A percentile compares a stretch with the other conserved stretches of the same genome.
Evolutionary conservation across 2,797 vertebrate species (phyloP).

Genomic region (Apogon hyalosoma): DNA sequence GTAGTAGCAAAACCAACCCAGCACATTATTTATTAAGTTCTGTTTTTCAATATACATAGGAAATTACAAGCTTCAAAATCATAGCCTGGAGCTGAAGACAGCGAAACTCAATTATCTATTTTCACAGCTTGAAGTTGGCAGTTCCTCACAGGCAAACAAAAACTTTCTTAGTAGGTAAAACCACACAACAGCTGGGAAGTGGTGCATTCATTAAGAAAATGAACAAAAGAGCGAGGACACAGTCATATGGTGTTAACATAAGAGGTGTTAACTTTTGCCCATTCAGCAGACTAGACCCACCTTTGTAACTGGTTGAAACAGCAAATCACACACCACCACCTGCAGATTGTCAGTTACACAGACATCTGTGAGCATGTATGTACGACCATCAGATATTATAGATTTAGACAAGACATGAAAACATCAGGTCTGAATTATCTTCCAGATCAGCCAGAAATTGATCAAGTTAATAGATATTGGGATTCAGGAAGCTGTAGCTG

Average conservation of each 20-base stretch:
- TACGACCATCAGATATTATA: too few relatives aligned
- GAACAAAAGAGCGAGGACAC: neutral
- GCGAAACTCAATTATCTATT: slow-evolving; percentile 3
- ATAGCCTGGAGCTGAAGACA: slow-evolving; percentile 4
- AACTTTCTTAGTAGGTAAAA: slow-evolving; percentile 8
- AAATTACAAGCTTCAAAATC: slow-evolving; percentile 28
- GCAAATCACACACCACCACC: slow-evolving; percentile 27
- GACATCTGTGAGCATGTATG: neutral
- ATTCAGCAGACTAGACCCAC: slow-evolving; percentile 41
- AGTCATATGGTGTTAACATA: slow-evolving; percentile 13
- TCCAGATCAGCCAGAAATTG: too few relatives aligned
- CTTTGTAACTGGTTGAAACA: slow-evolving; percentile 53
- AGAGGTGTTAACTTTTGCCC: slow-evolving; percentile 15
- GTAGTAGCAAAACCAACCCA: slow-evolving; percentile 4
- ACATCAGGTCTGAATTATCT: too few relatives aligned
- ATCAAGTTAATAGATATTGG: too few relatives aligned
- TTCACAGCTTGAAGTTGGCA: slow-evolving; percentile 28
- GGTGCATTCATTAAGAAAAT: slow-evolving; percentile 3
- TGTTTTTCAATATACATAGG: slow-evolving; percentile 1
- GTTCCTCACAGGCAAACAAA: neutral
- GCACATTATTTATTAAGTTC: neutral
- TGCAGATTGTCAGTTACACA: slow-evolving; percentile 18
- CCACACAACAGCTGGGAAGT: slow-evolving; percentile 1
- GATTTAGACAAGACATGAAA: too few relatives aligned
- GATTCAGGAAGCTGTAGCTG: too few relatives aligned